Conservation (phyloP, 2,113 vertebrate species). For the Myotis brandtii region DNA sequence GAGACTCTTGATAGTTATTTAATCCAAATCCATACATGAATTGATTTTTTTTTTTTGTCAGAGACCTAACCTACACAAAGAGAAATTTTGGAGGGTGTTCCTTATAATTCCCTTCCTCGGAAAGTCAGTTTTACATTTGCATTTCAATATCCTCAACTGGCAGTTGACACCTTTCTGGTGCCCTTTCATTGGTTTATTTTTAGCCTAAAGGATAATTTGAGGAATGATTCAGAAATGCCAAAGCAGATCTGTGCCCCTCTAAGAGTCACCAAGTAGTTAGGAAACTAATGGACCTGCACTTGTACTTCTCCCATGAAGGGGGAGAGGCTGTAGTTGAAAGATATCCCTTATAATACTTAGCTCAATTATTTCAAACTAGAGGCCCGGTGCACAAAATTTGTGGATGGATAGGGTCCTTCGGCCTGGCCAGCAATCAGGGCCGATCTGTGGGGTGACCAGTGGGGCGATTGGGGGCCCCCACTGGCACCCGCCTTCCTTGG, state of each 20-base stretch:
- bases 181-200: slow-evolving; percentile 1
- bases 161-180: background rate
- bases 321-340: background rate
- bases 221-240: slow-evolving; percentile 54
- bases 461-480: too few relatives aligned
- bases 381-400: too few relatives aligned
- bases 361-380: slow-evolving; percentile 5
- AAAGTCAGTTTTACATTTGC: background rate
- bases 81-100: background rate
- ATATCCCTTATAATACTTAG: background rate
- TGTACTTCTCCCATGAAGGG: background rate
- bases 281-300: background rate
- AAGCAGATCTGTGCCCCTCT: background rate
- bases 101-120: background rate
- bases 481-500: too few relatives aligned
- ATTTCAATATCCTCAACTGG: background rate
- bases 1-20: background rate
- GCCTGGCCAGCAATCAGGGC: too few relatives aligned
- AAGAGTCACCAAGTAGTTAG: background rate
- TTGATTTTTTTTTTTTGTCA: background rate
- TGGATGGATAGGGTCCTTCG: too few relatives aligned
- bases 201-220: slow-evolving; percentile 51
- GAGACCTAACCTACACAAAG: background rate
- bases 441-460: too few relatives aligned
- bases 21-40: background rate